Percentiles rank a stretch among this genome's conserved stretches.
Conservation (phyloP, 2,113 vertebrate genomes). For the Zingel zingel region DNA sequence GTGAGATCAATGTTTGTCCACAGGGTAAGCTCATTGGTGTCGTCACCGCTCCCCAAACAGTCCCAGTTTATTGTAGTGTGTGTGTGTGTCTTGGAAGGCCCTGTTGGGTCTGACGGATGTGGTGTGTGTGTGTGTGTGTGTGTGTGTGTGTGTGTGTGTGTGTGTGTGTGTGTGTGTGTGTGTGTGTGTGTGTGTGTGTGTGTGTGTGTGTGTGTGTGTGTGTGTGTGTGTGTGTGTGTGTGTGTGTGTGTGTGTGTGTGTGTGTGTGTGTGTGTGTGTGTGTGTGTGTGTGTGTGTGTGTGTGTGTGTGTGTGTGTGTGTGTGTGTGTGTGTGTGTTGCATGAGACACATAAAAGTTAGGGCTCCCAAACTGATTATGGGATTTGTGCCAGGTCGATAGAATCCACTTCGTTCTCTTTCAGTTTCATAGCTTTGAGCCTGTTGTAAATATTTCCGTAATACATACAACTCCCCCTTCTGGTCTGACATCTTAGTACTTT, state of each 20-base stretch:
- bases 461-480: constrained; percentile 12
- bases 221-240: constrained; percentile 55
- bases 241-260: constrained; percentile 42
- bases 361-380: constrained; percentile 43
- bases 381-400: constrained; percentile 39
- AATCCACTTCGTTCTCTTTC: constrained; percentile 18
- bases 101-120: constrained; percentile 50
- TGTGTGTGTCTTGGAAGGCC: constrained; percentile 44
- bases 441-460: constrained; percentile 30
- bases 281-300: constrained; percentile 42
- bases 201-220: constrained; percentile 42
- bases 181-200: constrained; percentile 55
- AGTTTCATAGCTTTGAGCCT: constrained; percentile 18
- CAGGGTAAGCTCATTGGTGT: constrained; percentile 35
- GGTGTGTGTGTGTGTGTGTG: constrained; percentile 52
- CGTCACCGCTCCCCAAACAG: constrained; percentile 47
- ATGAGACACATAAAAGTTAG: constrained; percentile 42
- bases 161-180: constrained; percentile 55
- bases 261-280: constrained; percentile 55
- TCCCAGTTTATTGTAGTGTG: constrained; percentile 30
- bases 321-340: constrained; percentile 49
- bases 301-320: constrained; percentile 55
- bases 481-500: neutral
- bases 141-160: constrained; percentile 56
- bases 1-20: constrained; percentile 29